Conservation (phyloP, 2,888 invertebrate genomes). For the Phorcus lineatus region DNA sequence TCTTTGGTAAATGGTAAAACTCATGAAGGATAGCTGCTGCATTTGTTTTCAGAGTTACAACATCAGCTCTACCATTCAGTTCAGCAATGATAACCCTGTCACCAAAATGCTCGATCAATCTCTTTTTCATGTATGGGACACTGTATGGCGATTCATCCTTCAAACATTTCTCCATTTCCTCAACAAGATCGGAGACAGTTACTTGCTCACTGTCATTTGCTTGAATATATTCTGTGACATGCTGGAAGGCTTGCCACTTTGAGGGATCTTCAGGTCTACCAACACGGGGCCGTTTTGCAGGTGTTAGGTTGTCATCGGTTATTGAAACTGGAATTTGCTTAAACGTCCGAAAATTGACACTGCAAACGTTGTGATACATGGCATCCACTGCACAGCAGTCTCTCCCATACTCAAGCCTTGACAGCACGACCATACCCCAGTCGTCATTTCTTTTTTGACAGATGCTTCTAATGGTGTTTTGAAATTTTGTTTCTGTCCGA, state of each 20-base stretch:
- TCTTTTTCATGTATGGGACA: slow-evolving; percentile 31
- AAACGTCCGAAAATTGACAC: background rate
- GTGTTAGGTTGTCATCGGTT: background rate
- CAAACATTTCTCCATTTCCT: too few relatives aligned
- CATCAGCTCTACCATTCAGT: slow-evolving; percentile 38
- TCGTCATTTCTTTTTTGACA: slow-evolving; percentile 26
- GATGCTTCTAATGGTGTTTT: slow-evolving; percentile 7
- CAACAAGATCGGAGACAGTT: background rate
- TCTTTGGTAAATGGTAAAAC: slow-evolving; percentile 18
- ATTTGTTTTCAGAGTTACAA: slow-evolving; percentile 37
- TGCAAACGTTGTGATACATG: slow-evolving; percentile 22
- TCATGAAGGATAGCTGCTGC: slow-evolving; percentile 37
- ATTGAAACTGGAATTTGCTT: slow-evolving; percentile 5
- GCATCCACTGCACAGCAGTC: slow-evolving; percentile 28
- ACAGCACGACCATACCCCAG: slow-evolving; percentile 23
- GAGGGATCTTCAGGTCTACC: background rate
- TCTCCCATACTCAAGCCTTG: slow-evolving; percentile 20
- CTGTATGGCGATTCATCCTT: too few relatives aligned
- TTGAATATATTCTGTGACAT: slow-evolving; percentile 1
- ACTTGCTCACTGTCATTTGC: background rate
- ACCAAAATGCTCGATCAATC: slow-evolving; percentile 38
- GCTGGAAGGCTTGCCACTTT: slow-evolving; percentile 21
- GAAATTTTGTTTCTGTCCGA: background rate
- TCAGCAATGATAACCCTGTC: slow-evolving; percentile 39
- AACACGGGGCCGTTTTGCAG: background rate